phyloP scores from a whole-genome alignment of 1,140 invertebrate species.

The Drosophila funebris region DNA sequence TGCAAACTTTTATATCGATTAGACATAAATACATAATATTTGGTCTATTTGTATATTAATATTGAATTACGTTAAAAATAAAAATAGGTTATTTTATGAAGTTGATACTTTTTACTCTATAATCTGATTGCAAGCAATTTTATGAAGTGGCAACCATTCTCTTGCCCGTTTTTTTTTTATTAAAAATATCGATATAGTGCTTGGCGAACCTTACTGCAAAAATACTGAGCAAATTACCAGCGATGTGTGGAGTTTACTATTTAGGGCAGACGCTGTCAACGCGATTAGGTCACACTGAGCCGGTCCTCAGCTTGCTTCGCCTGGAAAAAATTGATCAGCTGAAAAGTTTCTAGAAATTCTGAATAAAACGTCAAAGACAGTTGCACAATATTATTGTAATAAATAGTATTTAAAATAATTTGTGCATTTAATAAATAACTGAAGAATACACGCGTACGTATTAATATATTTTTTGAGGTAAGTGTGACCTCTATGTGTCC shows the following conservation, averaged over 20 bases:
- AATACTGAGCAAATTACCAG: conserved; percentile 9
- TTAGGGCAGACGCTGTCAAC: conserved; percentile 16
- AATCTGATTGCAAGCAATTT: too few species aligned
- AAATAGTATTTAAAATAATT: conserved; percentile 1
- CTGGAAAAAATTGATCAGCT: conserved; percentile 49
- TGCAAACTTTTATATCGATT: too few species aligned
- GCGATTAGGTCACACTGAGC: conserved; percentile 42
- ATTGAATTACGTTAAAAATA: too few species aligned
- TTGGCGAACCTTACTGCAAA: background rate
- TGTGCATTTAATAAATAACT: conserved; percentile 16
- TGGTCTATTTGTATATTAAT: too few species aligned
- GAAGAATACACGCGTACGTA: conserved; percentile 10
- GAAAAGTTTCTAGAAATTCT: conserved; percentile 42
- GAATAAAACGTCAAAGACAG: conserved; percentile 37
- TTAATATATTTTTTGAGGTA: conserved; percentile 26
- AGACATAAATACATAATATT: too few species aligned
- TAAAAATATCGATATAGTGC: too few species aligned
- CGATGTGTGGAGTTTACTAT: conserved; percentile 13
- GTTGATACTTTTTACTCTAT: too few species aligned
- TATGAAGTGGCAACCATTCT: too few species aligned
- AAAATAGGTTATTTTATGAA: too few species aligned
- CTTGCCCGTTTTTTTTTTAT: too few species aligned
- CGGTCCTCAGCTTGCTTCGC: conserved; percentile 40
- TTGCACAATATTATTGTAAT: conserved; percentile 4
- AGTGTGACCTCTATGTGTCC: background rate